Conservation (phyloP, 2,888 invertebrate species). For the Augiades crinisus region DNA sequence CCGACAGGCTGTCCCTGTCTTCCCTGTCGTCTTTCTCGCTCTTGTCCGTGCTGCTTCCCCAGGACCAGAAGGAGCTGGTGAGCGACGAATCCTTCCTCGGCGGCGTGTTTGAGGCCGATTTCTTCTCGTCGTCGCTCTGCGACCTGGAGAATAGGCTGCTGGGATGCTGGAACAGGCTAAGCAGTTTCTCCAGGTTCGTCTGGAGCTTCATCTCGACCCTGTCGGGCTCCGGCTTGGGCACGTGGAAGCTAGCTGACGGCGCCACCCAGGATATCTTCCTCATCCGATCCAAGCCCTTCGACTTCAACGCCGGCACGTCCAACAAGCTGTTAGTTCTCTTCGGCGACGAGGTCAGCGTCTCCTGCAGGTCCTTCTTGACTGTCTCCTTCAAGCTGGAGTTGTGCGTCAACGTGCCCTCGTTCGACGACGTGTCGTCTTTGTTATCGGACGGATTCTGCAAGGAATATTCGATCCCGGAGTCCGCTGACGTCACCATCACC, state of each 20-base stretch:
- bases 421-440: constrained; percentile 69
- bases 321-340: constrained; percentile 66
- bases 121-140: constrained; percentile 65
- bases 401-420: constrained; percentile 75
- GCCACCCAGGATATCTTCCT: constrained; percentile 84
- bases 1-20: constrained; percentile 61
- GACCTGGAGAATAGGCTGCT: constrained; percentile 80
- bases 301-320: constrained; percentile 71
- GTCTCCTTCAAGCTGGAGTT: constrained; percentile 67
- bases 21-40: constrained; percentile 48
- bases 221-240: constrained; percentile 60
- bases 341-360: constrained; percentile 56
- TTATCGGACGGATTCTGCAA: constrained; percentile 62
- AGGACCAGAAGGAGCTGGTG: constrained; percentile 74
- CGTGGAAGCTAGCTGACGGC: constrained; percentile 66
- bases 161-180: constrained; percentile 85
- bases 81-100: constrained; percentile 70
- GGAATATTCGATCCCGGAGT: constrained; percentile 75
- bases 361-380: constrained; percentile 52
- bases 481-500: constrained; percentile 70
- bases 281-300: constrained; percentile 64
- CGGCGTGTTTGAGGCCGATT: constrained; percentile 62
- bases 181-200: constrained; percentile 83
- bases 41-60: constrained; percentile 63
- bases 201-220: constrained; percentile 65